Conservation (phyloP, 2,888 invertebrate genomes). For the Odontocerum albicorne region DNA sequence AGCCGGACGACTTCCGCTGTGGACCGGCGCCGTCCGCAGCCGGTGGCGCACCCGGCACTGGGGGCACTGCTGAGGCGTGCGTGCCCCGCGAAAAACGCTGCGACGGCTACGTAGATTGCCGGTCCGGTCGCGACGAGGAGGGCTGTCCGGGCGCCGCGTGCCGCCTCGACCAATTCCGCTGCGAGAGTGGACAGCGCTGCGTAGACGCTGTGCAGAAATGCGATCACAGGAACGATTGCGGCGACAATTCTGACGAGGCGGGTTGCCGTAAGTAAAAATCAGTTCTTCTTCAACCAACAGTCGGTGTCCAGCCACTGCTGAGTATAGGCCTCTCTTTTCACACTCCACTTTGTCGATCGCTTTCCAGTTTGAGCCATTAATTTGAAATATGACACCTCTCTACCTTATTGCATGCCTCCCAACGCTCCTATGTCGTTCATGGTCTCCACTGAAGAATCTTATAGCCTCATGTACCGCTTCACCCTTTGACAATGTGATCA, state of each 20-base stretch:
- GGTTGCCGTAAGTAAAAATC: slow-evolving; percentile 89
- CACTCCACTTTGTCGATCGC: too few relatives aligned
- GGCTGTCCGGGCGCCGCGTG: slow-evolving; percentile 73
- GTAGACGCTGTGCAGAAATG: slow-evolving; percentile 77
- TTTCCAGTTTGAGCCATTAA: too few relatives aligned
- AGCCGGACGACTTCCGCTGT: slow-evolving; percentile 85
- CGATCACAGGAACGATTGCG: slow-evolving; percentile 89
- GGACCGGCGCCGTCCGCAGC: slow-evolving; percentile 63
- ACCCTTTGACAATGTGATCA: too few relatives aligned
- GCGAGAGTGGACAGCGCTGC: slow-evolving; percentile 78
- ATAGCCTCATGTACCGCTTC: too few relatives aligned
- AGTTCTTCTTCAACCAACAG: too few relatives aligned
- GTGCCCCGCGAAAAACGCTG: slow-evolving; percentile 87
- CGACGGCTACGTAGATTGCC: slow-evolving; percentile 88
- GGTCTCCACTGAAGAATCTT: too few relatives aligned
- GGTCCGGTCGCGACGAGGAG: slow-evolving; percentile 79
- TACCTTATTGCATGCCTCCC: too few relatives aligned
- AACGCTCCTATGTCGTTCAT: too few relatives aligned
- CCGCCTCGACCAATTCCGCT: slow-evolving; percentile 83
- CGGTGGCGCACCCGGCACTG: slow-evolving; percentile 50
- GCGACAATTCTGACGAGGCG: slow-evolving; percentile 87
- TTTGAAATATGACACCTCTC: too few relatives aligned
- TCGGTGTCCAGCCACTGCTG: too few relatives aligned
- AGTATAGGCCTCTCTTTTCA: too few relatives aligned
- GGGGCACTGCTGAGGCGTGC: slow-evolving; percentile 71